Percentiles rank a stretch among this genome's conserved stretches.
Conservation (phyloP, 2,888 invertebrate species). For the Xestia sexstrigata region DNA sequence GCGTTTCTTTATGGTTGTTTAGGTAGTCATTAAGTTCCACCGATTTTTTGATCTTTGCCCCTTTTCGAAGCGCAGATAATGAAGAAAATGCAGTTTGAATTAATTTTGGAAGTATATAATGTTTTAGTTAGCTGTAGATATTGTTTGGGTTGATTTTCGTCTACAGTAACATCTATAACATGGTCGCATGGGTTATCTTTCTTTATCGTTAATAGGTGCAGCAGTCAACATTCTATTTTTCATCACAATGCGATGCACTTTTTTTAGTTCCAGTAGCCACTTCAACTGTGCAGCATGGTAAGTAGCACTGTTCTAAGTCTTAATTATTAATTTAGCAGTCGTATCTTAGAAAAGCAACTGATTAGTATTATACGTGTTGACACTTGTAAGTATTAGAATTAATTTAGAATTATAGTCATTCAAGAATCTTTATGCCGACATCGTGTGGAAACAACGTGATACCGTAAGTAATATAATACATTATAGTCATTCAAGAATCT, state of each 20-base stretch:
- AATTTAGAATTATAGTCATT: constrained; percentile 34
- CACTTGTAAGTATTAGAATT: constrained; percentile 61
- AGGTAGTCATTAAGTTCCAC: constrained; percentile 29
- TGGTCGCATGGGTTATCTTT: constrained; percentile 28
- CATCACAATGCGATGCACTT: constrained; percentile 1
- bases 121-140: constrained; percentile 25
- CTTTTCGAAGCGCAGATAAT: constrained; percentile 24
- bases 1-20: constrained; percentile 31
- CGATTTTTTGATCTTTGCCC: not conserved
- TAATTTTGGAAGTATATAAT: constrained; percentile 7
- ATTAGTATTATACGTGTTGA: constrained; percentile 36
- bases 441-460: constrained; percentile 14
- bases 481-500: too few species aligned
- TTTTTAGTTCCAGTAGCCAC: constrained; percentile 27
- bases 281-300: constrained; percentile 50
- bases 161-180: not conserved
- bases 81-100: constrained; percentile 22
- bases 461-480: constrained; percentile 51
- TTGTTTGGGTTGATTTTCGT: constrained; percentile 10
- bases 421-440: constrained; percentile 11
- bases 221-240: constrained; percentile 15
- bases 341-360: constrained; percentile 38
- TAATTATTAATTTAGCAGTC: constrained; percentile 48
- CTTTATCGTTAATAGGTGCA: constrained; percentile 26
- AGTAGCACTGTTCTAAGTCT: constrained; percentile 47